A percentile compares a stretch with the other conserved stretches of the same genome.
phyloP scores from a whole-genome alignment of 1,140 invertebrate species.

The Odontomachus brunneus region DNA sequence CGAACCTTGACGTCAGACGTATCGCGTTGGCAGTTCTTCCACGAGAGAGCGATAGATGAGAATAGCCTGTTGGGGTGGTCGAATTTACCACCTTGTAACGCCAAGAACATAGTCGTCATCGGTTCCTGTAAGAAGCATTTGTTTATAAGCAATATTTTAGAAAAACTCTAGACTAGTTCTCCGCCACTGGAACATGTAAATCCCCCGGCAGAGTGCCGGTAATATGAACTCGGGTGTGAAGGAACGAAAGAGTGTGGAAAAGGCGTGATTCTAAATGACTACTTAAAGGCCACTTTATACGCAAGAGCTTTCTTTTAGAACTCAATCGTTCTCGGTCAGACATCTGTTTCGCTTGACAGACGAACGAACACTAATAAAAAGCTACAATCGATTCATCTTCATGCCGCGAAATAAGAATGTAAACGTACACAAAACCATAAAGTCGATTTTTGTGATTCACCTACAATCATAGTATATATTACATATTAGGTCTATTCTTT shows the following conservation, averaged over 20 bases:
- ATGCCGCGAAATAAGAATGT: not conserved
- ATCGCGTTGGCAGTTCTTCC: conserved; percentile 99
- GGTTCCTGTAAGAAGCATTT: conserved; percentile 91
- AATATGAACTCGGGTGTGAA: conserved; percentile 27
- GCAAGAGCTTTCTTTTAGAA: conserved; percentile 52
- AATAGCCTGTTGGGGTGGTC: conserved; percentile 99
- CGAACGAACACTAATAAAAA: conserved; percentile 62
- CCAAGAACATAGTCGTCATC: conserved; percentile 99
- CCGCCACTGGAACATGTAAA: not conserved
- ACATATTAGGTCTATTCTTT: conserved; percentile 18
- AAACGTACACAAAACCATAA: not conserved
- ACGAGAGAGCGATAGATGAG: conserved; percentile 96
- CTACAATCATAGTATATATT: not conserved
- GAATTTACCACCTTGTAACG: conserved; percentile 99
- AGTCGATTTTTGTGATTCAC: conserved; percentile 30
- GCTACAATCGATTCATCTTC: conserved; percentile 41
- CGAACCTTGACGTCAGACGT: conserved; percentile 98
- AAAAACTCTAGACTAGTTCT: too few species aligned
- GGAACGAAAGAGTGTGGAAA: conserved; percentile 64
- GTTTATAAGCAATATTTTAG: not conserved
- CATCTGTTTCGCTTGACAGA: conserved; percentile 73
- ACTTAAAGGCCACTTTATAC: conserved; percentile 76
- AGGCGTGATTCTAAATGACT: conserved; percentile 76
- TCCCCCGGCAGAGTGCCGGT: conserved; percentile 15
- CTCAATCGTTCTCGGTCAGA: conserved; percentile 66